These are phyloP conservation scores for Diachrysia chrysitis DNA, from an alignment of 2,888 invertebrate species.

Conservation along the genomic window DNA sequence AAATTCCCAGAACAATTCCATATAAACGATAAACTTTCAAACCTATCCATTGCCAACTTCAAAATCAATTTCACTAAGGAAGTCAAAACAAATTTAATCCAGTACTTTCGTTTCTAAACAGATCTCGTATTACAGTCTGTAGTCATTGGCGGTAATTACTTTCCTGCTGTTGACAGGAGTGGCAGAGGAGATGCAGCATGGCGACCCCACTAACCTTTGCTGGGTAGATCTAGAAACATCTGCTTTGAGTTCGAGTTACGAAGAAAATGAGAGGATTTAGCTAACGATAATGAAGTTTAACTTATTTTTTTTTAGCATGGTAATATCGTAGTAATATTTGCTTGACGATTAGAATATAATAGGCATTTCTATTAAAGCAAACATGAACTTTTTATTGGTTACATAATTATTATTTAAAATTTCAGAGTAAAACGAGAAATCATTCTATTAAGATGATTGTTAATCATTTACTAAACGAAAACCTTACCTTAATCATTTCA, in stretches of 20 bases:
- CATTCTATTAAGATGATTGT: too few species aligned
- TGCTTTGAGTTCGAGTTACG: conserved; percentile 5
- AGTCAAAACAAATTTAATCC: conserved; percentile 56
- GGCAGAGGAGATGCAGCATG: conserved; percentile 50
- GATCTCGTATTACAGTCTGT: conserved; percentile 54
- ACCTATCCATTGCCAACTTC: conserved; percentile 13
- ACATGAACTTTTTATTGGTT: too few species aligned
- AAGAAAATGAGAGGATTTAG: neutral
- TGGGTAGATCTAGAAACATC: conserved; percentile 21
- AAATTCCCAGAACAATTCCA: neutral
- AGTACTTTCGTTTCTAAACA: conserved; percentile 47
- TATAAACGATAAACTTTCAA: neutral
- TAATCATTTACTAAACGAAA: too few species aligned
- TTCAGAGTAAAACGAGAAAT: too few species aligned
- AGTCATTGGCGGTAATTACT: conserved; percentile 56
- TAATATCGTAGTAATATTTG: too few species aligned
- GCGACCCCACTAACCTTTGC: conserved; percentile 47
- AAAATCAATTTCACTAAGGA: conserved; percentile 40
- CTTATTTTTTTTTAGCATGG: neutral
- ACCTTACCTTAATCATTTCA: neutral
- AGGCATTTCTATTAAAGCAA: too few species aligned
- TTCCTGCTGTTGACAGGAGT: conserved; percentile 52
- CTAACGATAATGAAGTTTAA: neutral
- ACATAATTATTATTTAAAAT: too few species aligned
- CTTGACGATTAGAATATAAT: too few species aligned